Percentiles rank a stretch among this genome's conserved stretches.
Evolutionary conservation across 2,113 vertebrate genomes (phyloP).

Genomic region (Chaetodon auriga): DNA sequence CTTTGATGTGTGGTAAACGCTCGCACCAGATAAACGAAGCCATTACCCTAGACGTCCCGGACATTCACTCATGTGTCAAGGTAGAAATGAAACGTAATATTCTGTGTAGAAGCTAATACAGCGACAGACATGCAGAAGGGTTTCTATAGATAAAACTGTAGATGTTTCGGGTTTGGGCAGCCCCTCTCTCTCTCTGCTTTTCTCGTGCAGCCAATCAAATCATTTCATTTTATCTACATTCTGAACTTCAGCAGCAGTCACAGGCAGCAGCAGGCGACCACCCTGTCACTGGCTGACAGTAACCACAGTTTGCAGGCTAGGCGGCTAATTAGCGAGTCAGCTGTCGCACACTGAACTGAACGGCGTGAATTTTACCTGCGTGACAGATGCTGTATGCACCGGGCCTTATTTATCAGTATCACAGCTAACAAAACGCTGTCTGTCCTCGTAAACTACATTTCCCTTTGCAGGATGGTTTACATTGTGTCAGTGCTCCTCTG

Average conservation of each 20-base stretch:
- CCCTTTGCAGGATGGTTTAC: conserved; percentile 22
- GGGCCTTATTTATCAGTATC: neutral
- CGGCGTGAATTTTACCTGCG: neutral
- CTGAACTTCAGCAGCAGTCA: too few species aligned
- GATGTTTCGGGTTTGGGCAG: too few species aligned
- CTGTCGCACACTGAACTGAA: neutral
- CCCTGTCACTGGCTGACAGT: neutral
- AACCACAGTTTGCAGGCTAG: neutral
- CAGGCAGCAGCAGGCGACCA: too few species aligned
- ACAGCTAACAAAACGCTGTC: conserved; percentile 9
- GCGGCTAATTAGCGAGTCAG: neutral
- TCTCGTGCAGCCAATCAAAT: too few species aligned
- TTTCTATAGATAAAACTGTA: too few species aligned
- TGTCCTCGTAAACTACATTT: conserved; percentile 17
- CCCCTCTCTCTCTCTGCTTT: too few species aligned
- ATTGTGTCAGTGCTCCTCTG: conserved; percentile 11
- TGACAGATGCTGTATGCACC: neutral
- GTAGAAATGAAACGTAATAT: neutral
- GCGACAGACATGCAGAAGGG: too few species aligned
- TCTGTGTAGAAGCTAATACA: too few species aligned
- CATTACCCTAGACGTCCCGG: neutral
- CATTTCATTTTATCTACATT: too few species aligned
- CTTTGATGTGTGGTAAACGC: neutral
- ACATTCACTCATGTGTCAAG: neutral
- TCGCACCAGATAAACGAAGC: neutral